A percentile compares a stretch with the other conserved stretches of the same genome.
Evolutionary conservation across 2,113 vertebrate genomes (phyloP).

Genomic region (Podarcis raffonei): DNA sequence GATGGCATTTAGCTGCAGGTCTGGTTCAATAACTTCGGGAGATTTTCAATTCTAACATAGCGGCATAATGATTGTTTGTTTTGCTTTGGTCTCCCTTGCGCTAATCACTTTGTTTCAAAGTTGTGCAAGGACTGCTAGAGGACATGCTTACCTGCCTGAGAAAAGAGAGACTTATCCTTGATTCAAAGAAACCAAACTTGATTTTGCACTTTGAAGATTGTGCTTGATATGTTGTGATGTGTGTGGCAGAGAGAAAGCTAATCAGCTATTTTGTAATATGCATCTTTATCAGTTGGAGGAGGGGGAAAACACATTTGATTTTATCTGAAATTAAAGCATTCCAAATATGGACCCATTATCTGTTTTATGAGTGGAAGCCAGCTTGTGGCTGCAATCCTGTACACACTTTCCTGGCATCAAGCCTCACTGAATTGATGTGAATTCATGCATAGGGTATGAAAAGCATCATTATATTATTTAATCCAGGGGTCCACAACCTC

Average conservation of each 20-base stretch:
- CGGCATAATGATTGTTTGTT: conserved; percentile 72
- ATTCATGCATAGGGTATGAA: neutral
- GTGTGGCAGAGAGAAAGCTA: neutral
- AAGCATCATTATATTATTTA: neutral
- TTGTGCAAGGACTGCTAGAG: conserved; percentile 68
- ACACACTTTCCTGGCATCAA: neutral
- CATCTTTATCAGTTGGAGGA: neutral
- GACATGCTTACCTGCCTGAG: conserved; percentile 59
- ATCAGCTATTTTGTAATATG: conserved; percentile 32
- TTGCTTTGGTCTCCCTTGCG: conserved; percentile 67
- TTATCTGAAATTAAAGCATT: conserved; percentile 24
- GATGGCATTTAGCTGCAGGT: conserved; percentile 74
- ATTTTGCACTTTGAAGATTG: conserved; percentile 41
- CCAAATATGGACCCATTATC: neutral
- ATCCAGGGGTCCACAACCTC: too few species aligned
- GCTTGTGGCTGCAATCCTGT: neutral
- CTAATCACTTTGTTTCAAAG: conserved; percentile 73
- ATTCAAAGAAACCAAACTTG: neutral
- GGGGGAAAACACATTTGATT: conserved; percentile 25
- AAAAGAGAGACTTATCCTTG: conserved; percentile 65
- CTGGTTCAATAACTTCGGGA: conserved; percentile 70
- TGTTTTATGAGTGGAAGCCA: neutral
- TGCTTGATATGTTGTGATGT: conserved; percentile 35
- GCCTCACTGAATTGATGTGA: neutral
- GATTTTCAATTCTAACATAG: conserved; percentile 68